Evolutionary conservation across 2,888 invertebrate genomes (phyloP).

Genomic region (Patella depressa): DNA sequence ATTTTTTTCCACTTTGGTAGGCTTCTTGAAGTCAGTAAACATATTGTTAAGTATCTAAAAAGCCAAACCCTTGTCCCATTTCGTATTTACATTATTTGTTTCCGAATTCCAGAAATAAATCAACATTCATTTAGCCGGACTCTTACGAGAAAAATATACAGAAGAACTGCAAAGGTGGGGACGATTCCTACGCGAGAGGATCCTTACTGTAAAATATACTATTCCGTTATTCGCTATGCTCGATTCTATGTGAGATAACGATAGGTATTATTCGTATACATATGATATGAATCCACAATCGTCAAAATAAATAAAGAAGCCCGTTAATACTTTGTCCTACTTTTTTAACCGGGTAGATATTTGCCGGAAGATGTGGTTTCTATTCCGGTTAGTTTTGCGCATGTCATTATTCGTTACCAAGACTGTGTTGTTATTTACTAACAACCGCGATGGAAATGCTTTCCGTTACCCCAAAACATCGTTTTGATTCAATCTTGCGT

Average conservation of each 20-base stretch:
- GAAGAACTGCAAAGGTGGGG: no score
- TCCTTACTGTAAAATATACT: no score
- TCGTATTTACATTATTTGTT: neutral
- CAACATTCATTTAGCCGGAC: neutral
- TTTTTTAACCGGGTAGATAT: neutral
- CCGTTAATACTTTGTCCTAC: neutral
- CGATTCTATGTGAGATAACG: no score
- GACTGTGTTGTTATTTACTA: neutral
- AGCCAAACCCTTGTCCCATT: neutral
- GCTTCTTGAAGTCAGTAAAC: neutral
- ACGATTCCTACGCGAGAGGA: no score
- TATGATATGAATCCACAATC: no score
- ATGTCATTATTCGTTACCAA: slow-evolving; percentile 1
- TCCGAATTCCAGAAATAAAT: neutral
- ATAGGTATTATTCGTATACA: no score
- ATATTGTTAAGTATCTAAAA: neutral
- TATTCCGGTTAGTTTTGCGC: neutral
- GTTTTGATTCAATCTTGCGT: no score
- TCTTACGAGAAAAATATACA: no score
- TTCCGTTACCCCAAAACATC: no score
- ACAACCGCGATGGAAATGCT: no score
- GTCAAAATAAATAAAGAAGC: no score
- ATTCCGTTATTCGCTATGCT: no score
- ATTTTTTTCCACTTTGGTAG: neutral
- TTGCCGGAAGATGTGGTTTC: neutral